Conservation (phyloP, 2,888 invertebrate species). For the Deilephila porcellus region DNA sequence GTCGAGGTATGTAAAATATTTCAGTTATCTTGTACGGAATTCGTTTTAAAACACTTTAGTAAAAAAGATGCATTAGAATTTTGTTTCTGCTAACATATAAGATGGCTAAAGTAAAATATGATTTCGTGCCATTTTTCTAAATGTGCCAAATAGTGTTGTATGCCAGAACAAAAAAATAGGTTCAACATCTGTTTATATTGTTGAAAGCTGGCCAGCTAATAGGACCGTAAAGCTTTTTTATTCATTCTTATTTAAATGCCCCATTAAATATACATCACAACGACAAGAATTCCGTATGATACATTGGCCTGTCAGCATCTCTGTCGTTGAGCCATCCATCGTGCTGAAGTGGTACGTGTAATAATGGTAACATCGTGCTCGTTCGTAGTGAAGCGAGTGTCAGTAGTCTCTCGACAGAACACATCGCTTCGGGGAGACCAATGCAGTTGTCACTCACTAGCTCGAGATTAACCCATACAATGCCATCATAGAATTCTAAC, state of each 20-base stretch:
- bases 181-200: not conserved
- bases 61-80: not conserved
- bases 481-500: not conserved
- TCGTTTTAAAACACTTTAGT: not conserved
- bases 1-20: too few relatives aligned
- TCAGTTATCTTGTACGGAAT: too few relatives aligned
- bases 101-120: not conserved
- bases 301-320: not conserved
- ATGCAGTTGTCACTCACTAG: not conserved
- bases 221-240: not conserved
- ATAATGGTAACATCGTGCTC: not conserved
- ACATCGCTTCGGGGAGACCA: not conserved
- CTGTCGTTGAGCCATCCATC: not conserved
- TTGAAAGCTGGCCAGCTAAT: not conserved
- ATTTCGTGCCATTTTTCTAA: constrained; percentile 4
- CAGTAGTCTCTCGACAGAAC: not conserved
- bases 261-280: not conserved
- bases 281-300: not conserved
- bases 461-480: not conserved
- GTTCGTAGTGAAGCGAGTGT: not conserved
- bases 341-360: not conserved
- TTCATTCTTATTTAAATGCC: not conserved
- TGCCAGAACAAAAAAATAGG: not conserved
- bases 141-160: constrained; percentile 17
- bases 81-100: not conserved